These are phyloP conservation scores for Anabacerthia variegaticeps DNA, from an alignment of 2,797 vertebrate species.

Conservation along the genomic window DNA sequence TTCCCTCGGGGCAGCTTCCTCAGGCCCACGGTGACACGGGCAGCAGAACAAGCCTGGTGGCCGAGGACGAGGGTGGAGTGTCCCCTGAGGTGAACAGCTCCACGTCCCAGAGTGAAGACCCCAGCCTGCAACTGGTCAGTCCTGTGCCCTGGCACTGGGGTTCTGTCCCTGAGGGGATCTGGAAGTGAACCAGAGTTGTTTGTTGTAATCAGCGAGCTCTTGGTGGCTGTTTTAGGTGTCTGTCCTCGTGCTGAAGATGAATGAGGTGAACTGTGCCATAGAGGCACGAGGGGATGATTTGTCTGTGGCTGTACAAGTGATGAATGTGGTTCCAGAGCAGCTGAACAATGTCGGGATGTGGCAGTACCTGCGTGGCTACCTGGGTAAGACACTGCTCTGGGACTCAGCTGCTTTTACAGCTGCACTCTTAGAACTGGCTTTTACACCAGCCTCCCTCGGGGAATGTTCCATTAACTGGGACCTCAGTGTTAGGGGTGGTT, in stretches of 20 bases:
- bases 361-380: conserved; percentile 78
- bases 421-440: background rate
- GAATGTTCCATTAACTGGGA: background rate
- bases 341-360: conserved; percentile 84
- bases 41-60: conserved; percentile 75
- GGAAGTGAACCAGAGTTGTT: background rate
- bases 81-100: conserved; percentile 89
- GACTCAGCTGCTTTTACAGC: background rate
- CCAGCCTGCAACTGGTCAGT: conserved; percentile 83
- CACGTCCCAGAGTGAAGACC: conserved; percentile 86
- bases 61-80: conserved; percentile 75
- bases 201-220: background rate
- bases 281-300: conserved; percentile 86
- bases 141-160: background rate
- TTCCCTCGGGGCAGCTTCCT: conserved; percentile 75
- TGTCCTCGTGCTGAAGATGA: conserved; percentile 84
- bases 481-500: background rate
- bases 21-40: conserved; percentile 13
- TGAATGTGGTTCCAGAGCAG: conserved; percentile 81
- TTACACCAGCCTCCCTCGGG: background rate
- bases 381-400: conserved; percentile 53
- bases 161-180: background rate
- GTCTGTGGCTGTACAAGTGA: conserved; percentile 82
- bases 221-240: conserved; percentile 82
- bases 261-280: conserved; percentile 79